These are phyloP conservation scores for Drosophila testacea DNA, from an alignment of 2,888 invertebrate species.

Conservation along the genomic window DNA sequence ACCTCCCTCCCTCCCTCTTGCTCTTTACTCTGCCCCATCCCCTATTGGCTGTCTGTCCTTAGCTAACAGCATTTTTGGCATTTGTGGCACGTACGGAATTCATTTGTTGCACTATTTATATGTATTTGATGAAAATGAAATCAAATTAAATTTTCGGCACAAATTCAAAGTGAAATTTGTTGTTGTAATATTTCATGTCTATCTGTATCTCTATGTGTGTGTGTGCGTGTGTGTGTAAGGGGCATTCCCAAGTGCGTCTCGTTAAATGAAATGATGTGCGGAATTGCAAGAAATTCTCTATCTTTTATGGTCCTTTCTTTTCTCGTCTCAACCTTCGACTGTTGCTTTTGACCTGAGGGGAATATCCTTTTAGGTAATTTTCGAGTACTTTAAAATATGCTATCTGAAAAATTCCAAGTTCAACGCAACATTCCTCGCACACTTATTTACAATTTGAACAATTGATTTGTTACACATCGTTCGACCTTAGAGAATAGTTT, in stretches of 20 bases:
- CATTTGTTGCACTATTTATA: constrained; percentile 78
- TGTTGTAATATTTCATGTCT: constrained; percentile 30
- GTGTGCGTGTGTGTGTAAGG: constrained; percentile 1
- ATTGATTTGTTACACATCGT: not conserved
- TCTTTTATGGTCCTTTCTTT: not conserved
- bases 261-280: not conserved
- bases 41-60: no score
- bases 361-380: not conserved
- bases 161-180: constrained; percentile 70
- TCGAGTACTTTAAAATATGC: not conserved
- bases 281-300: not conserved
- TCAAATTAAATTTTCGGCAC: constrained; percentile 77
- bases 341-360: not conserved
- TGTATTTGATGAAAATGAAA: constrained; percentile 76
- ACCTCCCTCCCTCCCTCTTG: not conserved
- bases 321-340: not conserved
- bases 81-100: constrained; percentile 78
- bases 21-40: no score
- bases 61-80: constrained; percentile 48
- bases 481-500: not conserved
- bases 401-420: not conserved
- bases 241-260: constrained; percentile 12
- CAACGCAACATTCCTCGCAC: not conserved
- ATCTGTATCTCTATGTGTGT: constrained; percentile 16
- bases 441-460: not conserved